These are phyloP conservation scores for Gonioctena quinquepunctata DNA, from an alignment of 1,140 invertebrate genomes.

Conservation along the genomic window DNA sequence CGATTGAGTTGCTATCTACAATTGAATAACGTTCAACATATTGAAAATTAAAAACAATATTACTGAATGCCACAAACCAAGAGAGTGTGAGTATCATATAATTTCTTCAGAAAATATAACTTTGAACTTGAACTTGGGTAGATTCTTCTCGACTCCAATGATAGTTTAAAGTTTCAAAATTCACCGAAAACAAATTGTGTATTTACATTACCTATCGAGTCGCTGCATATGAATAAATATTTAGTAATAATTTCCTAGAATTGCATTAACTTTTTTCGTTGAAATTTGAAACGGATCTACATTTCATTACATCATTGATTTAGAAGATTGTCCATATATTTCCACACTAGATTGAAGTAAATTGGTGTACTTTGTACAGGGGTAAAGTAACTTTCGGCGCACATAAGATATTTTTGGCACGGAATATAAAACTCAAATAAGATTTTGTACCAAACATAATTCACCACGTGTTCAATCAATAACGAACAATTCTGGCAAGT, in stretches of 20 bases:
- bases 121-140: too few species aligned
- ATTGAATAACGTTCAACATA: too few species aligned
- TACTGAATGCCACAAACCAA: too few species aligned
- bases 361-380: background rate
- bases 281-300: slow-evolving; percentile 49
- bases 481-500: background rate
- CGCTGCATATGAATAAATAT: slow-evolving; percentile 13
- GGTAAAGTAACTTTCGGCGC: slow-evolving; percentile 23
- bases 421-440: slow-evolving; percentile 11
- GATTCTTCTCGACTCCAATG: background rate
- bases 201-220: slow-evolving; percentile 29
- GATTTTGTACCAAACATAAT: too few species aligned
- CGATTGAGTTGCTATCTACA: too few species aligned
- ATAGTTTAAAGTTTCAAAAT: slow-evolving; percentile 42
- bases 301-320: slow-evolving; percentile 13
- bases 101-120: too few species aligned
- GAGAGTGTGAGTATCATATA: too few species aligned
- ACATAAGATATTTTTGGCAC: slow-evolving; percentile 26
- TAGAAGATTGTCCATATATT: slow-evolving; percentile 25
- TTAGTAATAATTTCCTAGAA: slow-evolving; percentile 20
- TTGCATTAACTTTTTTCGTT: slow-evolving; percentile 48
- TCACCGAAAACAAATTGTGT: slow-evolving; percentile 43
- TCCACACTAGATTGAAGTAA: slow-evolving; percentile 17
- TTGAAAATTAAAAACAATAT: too few species aligned
- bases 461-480: too few species aligned